These are phyloP conservation scores for Carcina quercana DNA, from an alignment of 2,888 invertebrate species.

Conservation along the genomic window DNA sequence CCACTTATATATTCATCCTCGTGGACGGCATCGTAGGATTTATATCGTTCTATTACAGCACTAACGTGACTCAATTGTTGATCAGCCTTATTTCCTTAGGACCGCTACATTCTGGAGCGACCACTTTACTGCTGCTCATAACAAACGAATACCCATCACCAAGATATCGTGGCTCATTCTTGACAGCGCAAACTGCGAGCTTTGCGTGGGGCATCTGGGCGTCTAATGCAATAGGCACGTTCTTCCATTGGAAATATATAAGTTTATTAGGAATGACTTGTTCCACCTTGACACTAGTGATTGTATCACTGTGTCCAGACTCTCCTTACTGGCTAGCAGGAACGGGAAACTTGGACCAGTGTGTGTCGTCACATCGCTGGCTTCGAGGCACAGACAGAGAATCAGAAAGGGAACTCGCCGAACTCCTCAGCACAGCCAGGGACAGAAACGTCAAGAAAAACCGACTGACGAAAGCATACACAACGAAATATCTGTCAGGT, in stretches of 20 bases:
- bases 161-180: conserved; percentile 17
- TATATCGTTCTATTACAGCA: conserved; percentile 16
- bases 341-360: neutral
- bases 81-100: conserved; percentile 16
- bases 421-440: neutral
- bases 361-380: neutral
- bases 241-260: conserved; percentile 11
- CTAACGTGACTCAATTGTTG: conserved; percentile 12
- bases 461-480: neutral
- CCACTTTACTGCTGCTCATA: conserved; percentile 11
- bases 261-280: neutral
- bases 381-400: neutral
- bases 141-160: conserved; percentile 18
- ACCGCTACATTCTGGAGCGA: conserved; percentile 3
- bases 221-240: conserved; percentile 19
- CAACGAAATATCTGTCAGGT: neutral
- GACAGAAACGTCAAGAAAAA: neutral
- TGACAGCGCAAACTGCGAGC: conserved; percentile 16
- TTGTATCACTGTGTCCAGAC: neutral
- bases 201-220: conserved; percentile 17
- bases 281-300: neutral
- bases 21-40: conserved; percentile 8
- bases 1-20: conserved; percentile 9
- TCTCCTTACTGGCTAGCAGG: neutral
- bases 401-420: neutral